Evolutionary conservation across 2,888 invertebrate species (phyloP), one percentile per base, ranked within the genome.

Genomic region (Caenorhabditis sp.): DNA sequence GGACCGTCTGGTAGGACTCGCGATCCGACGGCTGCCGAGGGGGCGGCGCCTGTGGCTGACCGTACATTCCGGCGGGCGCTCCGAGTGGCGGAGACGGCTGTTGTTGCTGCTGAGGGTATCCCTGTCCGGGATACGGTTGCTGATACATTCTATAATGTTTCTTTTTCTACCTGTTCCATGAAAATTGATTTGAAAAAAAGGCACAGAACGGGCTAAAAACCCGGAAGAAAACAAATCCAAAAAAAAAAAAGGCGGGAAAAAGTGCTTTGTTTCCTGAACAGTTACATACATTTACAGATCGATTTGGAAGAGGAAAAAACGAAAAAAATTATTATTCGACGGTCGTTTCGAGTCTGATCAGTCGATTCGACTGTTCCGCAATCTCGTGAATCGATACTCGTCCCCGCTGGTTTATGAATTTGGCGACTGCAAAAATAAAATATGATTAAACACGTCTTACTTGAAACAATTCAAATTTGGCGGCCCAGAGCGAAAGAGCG

Each of bases 401-500:
- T 0, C 99, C 99, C 55, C 96, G 92, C 89, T 97, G 96, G 48
- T 89, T 93, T 17, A 99, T 95, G 89, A 97, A 99, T 89, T 95
- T 96, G 0, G 96, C 96, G 1, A 99, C 95, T 85, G 79, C 43
- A 85, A 79, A 37, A 20, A 15, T 9, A 15, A 26, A 52, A 24
- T 11, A 30, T 3, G 37, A 22, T 27, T 20, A 22, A 15, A 27
- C 11, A 13, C 35, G 37, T 22, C 26, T 39, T 5, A 39, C 20
- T 30, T 9, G 30, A 26, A 45, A n/a, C 15, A 32, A 56, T n/a
- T n/a, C n/a, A 46, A 4, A 20, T n/a, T 43, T 20, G 6, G n/a
- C n/a, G n/a, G n/a, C n/a, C n/a, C n/a, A n/a, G n/a, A n/a, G n/a
- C n/a, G n/a, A n/a, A n/a, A n/a, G n/a, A n/a, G n/a, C n/a, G n/a